phyloP scores from a whole-genome alignment of 2,888 invertebrate species.

The Cryptus armator region DNA sequence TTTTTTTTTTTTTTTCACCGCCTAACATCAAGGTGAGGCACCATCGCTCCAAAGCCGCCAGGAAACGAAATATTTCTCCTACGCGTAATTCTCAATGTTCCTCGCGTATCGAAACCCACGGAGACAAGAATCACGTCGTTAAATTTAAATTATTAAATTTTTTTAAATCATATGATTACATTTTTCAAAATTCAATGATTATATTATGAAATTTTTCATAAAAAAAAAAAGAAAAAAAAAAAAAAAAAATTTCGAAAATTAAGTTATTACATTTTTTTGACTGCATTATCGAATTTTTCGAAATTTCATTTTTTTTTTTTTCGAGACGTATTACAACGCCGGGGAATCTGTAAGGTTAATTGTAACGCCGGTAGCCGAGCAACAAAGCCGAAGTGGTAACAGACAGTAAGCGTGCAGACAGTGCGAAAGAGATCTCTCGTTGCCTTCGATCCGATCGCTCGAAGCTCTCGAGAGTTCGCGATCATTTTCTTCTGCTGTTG shows the following conservation, averaged over 20 bases:
- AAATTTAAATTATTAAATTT: neutral
- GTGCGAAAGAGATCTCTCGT: slow-evolving; percentile 17
- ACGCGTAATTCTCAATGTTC: slow-evolving; percentile 22
- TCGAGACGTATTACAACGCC: neutral
- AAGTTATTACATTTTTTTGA: too few species aligned
- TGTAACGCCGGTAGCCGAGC: neutral
- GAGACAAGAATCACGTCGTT: neutral
- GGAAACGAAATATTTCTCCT: slow-evolving; percentile 28
- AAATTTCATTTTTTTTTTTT: neutral
- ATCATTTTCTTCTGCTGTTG: neutral
- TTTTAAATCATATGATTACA: too few species aligned
- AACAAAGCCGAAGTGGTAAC: slow-evolving; percentile 50
- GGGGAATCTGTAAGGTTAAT: neutral
- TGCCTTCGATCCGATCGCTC: neutral
- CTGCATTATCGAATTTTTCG: too few species aligned
- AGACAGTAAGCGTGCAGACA: slow-evolving; percentile 54
- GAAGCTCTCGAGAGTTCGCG: too few species aligned
- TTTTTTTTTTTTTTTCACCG: slow-evolving; percentile 29
- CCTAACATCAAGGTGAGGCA: slow-evolving; percentile 57
- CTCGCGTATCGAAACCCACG: neutral
- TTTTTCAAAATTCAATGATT: too few species aligned
- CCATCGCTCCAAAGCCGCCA: slow-evolving; percentile 12
- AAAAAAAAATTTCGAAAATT: too few species aligned
- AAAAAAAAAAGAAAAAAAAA: too few species aligned
- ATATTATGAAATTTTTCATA: too few species aligned